phyloP scores from a whole-genome alignment of 2,113 vertebrate genomes.

The Callopanchax toddi region DNA sequence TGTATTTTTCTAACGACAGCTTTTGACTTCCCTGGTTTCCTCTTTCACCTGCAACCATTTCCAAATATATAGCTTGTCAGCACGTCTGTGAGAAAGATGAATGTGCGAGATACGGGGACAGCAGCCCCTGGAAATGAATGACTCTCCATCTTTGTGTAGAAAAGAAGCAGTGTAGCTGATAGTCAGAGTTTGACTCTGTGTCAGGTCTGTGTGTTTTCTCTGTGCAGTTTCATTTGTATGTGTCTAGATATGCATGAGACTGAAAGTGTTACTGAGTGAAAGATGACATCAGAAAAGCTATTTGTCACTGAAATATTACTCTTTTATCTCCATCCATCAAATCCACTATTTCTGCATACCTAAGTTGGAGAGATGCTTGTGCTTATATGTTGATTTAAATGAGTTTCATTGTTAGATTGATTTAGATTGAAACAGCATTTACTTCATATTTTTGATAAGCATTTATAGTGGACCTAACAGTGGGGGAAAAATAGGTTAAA shows the following conservation, averaged over 20 bases:
- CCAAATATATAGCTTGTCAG: constrained; percentile 43
- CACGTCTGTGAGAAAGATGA: constrained; percentile 26
- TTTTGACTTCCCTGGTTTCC: constrained; percentile 14
- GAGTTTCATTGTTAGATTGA: constrained; percentile 57
- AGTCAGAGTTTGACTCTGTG: constrained; percentile 44
- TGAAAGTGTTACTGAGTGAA: constrained; percentile 7
- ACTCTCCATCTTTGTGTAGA: constrained; percentile 31
- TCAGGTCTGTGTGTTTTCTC: constrained; percentile 29
- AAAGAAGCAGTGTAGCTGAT: constrained; percentile 41
- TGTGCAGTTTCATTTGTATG: constrained; percentile 22
- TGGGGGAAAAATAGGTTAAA: constrained; percentile 23
- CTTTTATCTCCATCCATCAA: constrained; percentile 39
- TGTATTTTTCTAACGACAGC: constrained; percentile 22
- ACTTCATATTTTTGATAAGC: constrained; percentile 19
- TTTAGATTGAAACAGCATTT: too few relatives aligned
- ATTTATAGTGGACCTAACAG: constrained; percentile 15
- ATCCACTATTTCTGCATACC: constrained; percentile 13
- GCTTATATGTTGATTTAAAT: constrained; percentile 23
- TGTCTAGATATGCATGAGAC: neutral
- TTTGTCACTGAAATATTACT: constrained; percentile 23
- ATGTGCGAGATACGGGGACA: constrained; percentile 36
- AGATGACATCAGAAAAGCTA: constrained; percentile 40
- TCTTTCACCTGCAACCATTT: constrained; percentile 23
- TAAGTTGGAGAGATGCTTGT: neutral
- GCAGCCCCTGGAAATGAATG: constrained; percentile 59